Conservation (phyloP, 2,797 vertebrate genomes). For the Hypotaenidia philippensis region DNA sequence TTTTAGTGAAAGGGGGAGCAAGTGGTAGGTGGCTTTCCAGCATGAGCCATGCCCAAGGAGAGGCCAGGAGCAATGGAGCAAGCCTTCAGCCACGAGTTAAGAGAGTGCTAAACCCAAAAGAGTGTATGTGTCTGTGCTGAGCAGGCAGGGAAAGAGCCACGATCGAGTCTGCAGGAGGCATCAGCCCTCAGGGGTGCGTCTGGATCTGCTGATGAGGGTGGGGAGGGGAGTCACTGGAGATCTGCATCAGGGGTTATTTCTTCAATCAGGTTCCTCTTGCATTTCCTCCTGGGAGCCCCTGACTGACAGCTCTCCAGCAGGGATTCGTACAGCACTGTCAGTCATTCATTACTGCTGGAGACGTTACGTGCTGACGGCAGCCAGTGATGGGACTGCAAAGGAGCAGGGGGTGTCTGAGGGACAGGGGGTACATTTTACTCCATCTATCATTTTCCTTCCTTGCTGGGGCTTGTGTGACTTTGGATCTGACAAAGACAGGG, state of each 20-base stretch:
- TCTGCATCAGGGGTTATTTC: not conserved
- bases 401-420: not conserved
- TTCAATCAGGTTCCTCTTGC: conserved; percentile 18
- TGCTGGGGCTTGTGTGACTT: not conserved
- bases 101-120: not conserved
- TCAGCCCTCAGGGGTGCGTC: not conserved
- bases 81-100: not conserved
- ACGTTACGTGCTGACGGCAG: not conserved
- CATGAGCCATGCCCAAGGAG: not conserved
- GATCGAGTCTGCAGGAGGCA: not conserved
- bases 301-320: conserved; percentile 29
- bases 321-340: not conserved
- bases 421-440: not conserved
- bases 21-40: not conserved
- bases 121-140: not conserved
- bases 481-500: not conserved
- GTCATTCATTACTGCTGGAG: not conserved
- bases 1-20: not conserved
- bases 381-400: accelerated
- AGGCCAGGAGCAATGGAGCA: not conserved
- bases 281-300: not conserved
- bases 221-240: not conserved
- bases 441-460: not conserved
- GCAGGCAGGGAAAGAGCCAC: not conserved
- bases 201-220: not conserved